phyloP scores from a whole-genome alignment of 1,140 invertebrate species.

The Zaprionus camerounensis region DNA sequence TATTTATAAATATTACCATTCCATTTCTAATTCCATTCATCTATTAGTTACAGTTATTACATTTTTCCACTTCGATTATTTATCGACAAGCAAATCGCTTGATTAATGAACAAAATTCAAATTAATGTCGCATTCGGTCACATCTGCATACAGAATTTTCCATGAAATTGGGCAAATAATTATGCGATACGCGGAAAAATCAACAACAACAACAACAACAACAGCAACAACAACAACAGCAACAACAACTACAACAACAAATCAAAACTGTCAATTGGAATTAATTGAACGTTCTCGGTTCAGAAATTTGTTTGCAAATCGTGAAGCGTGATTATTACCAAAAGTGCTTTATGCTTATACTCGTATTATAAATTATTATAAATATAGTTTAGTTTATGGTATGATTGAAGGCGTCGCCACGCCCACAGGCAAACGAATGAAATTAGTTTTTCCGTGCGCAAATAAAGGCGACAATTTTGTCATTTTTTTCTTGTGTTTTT shows the following conservation, averaged over 20 bases:
- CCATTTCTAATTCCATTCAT: not conserved
- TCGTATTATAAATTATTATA: constrained; percentile 8
- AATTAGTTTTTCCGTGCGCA: not conserved
- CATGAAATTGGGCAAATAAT: constrained; percentile 3
- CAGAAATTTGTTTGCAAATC: not conserved
- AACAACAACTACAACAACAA: not conserved
- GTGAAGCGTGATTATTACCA: not conserved
- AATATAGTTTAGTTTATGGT: not conserved
- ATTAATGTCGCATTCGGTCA: not conserved
- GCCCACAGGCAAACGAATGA: not conserved
- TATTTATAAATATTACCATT: not conserved
- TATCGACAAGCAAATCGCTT: constrained; percentile 27
- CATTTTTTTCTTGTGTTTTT: not conserved
- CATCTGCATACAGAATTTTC: not conserved
- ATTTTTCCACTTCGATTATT: not conserved
- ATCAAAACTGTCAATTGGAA: constrained; percentile 2
- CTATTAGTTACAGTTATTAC: not conserved
- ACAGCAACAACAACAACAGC: not conserved
- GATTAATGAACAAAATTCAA: constrained; percentile 42
- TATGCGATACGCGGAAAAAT: constrained; percentile 5
- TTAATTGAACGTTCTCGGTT: constrained; percentile 7
- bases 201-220: not conserved
- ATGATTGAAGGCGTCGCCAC: not conserved
- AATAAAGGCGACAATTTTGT: constrained; percentile 8
- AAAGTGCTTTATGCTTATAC: not conserved